Base-by-base conservation (phyloP, 2,888 invertebrate genomes). In the Molanna angustata region DNA sequence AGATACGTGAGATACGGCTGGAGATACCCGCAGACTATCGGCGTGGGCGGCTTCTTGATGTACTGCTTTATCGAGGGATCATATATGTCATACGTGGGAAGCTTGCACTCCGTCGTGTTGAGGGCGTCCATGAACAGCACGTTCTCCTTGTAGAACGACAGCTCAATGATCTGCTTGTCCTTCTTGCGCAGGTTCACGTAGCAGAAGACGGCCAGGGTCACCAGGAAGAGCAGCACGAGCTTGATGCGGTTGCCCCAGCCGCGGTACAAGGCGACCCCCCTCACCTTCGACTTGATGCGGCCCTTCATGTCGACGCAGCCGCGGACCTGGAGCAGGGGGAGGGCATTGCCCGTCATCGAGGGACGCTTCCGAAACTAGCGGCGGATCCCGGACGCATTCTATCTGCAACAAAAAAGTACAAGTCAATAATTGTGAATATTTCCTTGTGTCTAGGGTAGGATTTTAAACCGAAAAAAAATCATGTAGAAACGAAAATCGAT, bases 1-100 rank as follows among this genome's bases (percentile, higher is more conserved):
- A 57, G 42, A 45, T 53, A 59, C 14, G 59, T 59, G 17, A 59
- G 37, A 31, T 59, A 57, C 1, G 59, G 59, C 31, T 59, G 59
- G 7, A 56, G 16, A 18, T 50, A 41, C 1, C 56, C 57, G 18
- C 59, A 59, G 14, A 43, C 27, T 7, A 59, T 53, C 4, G 40
- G 16, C 2, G 53, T 46, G 3, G 56, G 53, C 2, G 54, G 55
- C 32, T 57, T 55, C 2, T 55, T 39, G 14, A 59, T 52, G 31
- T 48, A 59, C 14, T 21, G 31, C 43, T 20, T 27, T 21, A 59
- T 57, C 21, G 46, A 32, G 1, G 52, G 54, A 40, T 57, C 59
- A 42, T 57, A 57, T 3, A 59, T n/a, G 27, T 59, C 48, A 13
- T 59, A 59, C 20, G 49, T 33, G 3, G 56, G 59, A 13, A 59